These are phyloP conservation scores for Pachycephala philippinensis DNA, from an alignment of 2,113 vertebrate species.

Conservation along the genomic window DNA sequence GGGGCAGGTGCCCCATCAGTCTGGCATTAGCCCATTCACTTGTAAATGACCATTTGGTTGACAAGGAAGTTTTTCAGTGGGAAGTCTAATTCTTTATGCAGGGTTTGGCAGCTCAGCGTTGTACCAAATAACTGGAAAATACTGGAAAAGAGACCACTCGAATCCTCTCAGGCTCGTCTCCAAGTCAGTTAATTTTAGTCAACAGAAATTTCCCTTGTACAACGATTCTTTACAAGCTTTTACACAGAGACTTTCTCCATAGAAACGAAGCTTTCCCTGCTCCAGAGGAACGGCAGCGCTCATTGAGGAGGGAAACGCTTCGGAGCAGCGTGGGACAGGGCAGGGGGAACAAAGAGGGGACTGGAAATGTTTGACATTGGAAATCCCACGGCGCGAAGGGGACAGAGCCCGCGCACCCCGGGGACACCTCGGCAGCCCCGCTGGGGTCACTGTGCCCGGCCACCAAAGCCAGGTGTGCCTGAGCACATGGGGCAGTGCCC, in stretches of 20 bases:
- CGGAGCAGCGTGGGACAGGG: neutral
- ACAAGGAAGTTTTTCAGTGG: neutral
- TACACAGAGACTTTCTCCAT: neutral
- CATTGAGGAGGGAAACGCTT: neutral
- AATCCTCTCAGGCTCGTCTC: neutral
- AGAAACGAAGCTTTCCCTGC: neutral
- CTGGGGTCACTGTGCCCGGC: neutral
- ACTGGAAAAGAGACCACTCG: neutral
- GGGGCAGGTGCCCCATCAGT: neutral
- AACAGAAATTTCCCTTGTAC: neutral
- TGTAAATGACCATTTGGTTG: neutral
- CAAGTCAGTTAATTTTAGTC: neutral
- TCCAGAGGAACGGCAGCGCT: neutral
- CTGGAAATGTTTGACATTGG: neutral
- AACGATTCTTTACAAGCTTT: neutral
- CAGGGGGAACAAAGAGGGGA: neutral
- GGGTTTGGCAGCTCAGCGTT: neutral
- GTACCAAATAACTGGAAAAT: neutral
- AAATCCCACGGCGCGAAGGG: fast-evolving
- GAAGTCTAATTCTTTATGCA: neutral
- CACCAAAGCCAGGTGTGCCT: fast-evolving
- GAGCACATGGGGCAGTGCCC: neutral
- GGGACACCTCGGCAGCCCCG: neutral
- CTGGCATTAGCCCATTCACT: neutral
- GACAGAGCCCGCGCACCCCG: neutral